These are phyloP conservation scores for Metellina segmentata DNA, from an alignment of 2,888 invertebrate species.

Conservation along the genomic window DNA sequence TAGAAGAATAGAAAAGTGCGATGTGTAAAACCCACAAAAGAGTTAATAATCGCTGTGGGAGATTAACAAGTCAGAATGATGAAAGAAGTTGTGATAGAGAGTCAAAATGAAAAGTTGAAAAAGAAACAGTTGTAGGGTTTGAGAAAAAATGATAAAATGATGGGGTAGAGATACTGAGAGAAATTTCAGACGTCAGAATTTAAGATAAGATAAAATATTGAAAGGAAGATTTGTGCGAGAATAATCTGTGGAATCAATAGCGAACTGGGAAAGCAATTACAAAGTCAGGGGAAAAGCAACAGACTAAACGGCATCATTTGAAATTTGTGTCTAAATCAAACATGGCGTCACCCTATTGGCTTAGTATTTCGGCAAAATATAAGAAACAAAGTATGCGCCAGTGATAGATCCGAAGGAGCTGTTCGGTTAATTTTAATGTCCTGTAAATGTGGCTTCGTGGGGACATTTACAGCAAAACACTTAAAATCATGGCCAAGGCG, in stretches of 20 bases:
- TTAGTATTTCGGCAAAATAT: slow-evolving; percentile 19
- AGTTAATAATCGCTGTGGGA: too few relatives aligned
- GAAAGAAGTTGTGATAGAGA: too few relatives aligned
- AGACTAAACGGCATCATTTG: not conserved
- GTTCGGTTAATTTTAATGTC: slow-evolving; percentile 65
- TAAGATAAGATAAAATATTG: not conserved
- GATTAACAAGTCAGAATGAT: too few relatives aligned
- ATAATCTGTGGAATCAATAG: too few relatives aligned
- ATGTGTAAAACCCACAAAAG: too few relatives aligned
- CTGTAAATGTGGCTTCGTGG: slow-evolving; percentile 46
- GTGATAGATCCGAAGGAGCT: not conserved
- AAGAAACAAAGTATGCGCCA: not conserved
- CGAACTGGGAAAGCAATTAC: too few relatives aligned
- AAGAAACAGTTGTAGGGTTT: too few relatives aligned
- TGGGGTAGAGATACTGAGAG: too few relatives aligned
- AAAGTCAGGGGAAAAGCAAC: too few relatives aligned
- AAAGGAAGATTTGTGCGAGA: not conserved
- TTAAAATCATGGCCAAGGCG: slow-evolving; percentile 19
- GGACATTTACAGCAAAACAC: slow-evolving; percentile 33
- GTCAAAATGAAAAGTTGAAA: too few relatives aligned
- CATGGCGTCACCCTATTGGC: slow-evolving; percentile 12
- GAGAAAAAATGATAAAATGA: too few relatives aligned
- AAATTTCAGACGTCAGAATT: not conserved
- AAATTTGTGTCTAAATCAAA: slow-evolving; percentile 28
- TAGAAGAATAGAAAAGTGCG: too few relatives aligned